Conservation (phyloP, 2,797 vertebrate genomes). For the Simalia tracyae region DNA sequence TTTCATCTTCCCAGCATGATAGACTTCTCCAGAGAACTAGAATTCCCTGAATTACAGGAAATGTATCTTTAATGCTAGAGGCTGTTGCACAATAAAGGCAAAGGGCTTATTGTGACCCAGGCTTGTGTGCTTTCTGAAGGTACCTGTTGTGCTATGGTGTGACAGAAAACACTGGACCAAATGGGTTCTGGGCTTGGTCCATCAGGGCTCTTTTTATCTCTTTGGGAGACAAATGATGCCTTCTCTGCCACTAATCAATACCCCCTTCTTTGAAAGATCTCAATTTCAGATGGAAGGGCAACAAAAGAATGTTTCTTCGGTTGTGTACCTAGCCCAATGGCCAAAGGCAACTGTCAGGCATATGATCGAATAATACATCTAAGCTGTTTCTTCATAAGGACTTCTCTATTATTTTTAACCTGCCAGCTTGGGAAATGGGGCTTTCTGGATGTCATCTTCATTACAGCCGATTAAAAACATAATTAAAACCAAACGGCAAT, state of each 20-base stretch:
- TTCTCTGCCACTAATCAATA: background rate
- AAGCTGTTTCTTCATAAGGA: background rate
- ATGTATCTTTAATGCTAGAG: no score
- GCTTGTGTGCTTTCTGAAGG: no score
- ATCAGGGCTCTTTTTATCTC: no score
- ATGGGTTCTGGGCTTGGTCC: no score
- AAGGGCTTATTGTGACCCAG: no score
- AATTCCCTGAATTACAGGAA: no score
- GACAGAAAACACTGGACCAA: no score
- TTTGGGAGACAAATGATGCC: background rate
- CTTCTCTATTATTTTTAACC: background rate
- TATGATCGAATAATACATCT: background rate
- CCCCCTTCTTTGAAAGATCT: background rate
- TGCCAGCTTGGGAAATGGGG: background rate
- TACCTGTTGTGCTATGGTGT: no score
- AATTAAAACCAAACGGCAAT: constrained; percentile 7
- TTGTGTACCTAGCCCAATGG: background rate
- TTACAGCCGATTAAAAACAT: background rate
- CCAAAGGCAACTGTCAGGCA: background rate
- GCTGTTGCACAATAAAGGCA: no score
- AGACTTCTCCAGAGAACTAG: no score
- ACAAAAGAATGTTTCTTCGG: background rate
- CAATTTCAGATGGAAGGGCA: background rate
- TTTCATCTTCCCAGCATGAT: no score
- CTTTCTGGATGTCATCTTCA: constrained; percentile 7